These are phyloP conservation scores for Bungarus multicinctus DNA, from an alignment of 2,113 vertebrate species.

Conservation along the genomic window DNA sequence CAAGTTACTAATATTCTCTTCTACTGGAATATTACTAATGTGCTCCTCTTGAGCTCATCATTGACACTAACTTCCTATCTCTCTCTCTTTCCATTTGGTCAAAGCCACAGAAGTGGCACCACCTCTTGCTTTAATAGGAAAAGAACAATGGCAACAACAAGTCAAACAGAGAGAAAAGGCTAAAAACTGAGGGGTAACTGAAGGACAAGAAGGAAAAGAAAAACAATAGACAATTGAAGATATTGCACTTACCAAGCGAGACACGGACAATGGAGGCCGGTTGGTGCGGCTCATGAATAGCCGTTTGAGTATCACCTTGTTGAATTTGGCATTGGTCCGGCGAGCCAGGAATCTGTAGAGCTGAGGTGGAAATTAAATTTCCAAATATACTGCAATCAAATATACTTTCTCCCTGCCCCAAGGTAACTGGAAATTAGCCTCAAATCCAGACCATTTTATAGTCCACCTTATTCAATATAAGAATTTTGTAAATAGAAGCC, in stretches of 20 bases:
- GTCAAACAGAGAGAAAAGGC: too few species aligned
- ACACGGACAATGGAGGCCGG: conserved; percentile 82
- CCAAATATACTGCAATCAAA: background rate
- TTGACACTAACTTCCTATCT: background rate
- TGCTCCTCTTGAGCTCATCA: background rate
- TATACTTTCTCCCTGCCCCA: background rate
- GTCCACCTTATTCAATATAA: background rate
- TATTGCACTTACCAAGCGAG: conserved; percentile 79
- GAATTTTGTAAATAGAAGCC: background rate
- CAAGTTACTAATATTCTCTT: background rate
- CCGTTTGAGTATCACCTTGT: conserved; percentile 85
- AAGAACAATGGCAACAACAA: background rate
- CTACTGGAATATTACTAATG: background rate
- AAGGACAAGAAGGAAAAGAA: background rate
- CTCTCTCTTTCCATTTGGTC: background rate
- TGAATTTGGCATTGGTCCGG: conserved; percentile 84
- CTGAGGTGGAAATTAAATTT: conserved; percentile 50
- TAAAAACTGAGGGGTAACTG: background rate
- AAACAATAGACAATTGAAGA: background rate
- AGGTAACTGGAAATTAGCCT: background rate
- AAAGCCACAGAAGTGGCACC: background rate
- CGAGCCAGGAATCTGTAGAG: conserved; percentile 91
- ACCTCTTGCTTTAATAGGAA: background rate
- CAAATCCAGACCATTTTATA: background rate
- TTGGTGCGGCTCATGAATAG: conserved; percentile 91